Conservation (phyloP, 2,113 vertebrate genomes). For the Rynchops niger region DNA sequence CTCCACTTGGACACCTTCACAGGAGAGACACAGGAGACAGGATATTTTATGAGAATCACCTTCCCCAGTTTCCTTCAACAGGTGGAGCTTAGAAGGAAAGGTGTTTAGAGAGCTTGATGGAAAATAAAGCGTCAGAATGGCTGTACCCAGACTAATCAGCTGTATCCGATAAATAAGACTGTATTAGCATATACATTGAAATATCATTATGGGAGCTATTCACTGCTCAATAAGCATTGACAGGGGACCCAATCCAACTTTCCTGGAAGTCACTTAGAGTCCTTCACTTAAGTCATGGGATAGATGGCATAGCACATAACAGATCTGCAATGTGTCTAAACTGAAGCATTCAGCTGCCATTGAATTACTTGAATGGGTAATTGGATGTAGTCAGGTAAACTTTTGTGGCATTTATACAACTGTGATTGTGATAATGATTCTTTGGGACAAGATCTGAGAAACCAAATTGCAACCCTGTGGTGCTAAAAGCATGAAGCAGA, state of each 20-base stretch:
- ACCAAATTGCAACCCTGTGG: background rate
- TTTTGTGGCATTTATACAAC: slow-evolving; percentile 7
- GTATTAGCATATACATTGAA: background rate
- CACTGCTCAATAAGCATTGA: background rate
- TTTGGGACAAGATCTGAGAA: background rate
- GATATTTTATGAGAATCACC: background rate
- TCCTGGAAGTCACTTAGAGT: background rate
- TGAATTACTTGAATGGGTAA: background rate
- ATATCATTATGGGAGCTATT: background rate
- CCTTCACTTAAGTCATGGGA: slow-evolving; percentile 16
- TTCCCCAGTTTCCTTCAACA: background rate
- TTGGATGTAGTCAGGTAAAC: slow-evolving; percentile 28
- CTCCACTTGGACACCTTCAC: background rate
- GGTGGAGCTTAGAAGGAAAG: background rate
- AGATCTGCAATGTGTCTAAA: background rate
- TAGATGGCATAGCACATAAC: background rate
- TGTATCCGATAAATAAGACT: background rate
- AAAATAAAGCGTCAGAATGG: background rate
- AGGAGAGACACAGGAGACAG: background rate
- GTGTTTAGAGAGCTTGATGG: background rate
- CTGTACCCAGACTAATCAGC: background rate
- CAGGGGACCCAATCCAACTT: background rate
- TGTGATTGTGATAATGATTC: slow-evolving; percentile 24
- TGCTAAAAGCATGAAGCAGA: background rate
- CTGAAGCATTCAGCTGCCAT: background rate